Conservation (phyloP, 2,797 vertebrate species). For the Numenius phaeopus region DNA sequence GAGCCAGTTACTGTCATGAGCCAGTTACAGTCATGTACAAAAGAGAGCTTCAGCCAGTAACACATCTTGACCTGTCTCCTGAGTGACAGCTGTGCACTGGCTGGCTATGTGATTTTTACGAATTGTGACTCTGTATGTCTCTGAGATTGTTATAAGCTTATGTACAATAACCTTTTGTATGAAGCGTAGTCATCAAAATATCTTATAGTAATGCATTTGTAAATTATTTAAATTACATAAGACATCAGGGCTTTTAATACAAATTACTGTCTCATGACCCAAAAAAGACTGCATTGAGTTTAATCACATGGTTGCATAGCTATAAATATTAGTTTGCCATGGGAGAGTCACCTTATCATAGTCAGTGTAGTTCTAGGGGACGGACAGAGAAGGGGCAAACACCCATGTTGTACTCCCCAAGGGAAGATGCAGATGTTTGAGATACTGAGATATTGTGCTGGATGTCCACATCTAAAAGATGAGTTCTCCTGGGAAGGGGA, state of each 20-base stretch:
- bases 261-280: neutral
- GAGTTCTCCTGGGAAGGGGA: neutral
- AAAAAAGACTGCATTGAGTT: neutral
- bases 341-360: neutral
- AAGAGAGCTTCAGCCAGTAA: neutral
- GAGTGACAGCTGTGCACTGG: neutral
- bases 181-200: neutral
- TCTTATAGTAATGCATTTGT: neutral
- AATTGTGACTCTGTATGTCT: neutral
- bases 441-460: neutral
- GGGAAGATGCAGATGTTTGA: neutral
- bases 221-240: neutral
- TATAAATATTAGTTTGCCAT: neutral
- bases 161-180: neutral
- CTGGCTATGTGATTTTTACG: neutral
- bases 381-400: neutral
- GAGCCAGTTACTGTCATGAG: neutral
- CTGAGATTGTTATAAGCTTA: neutral
- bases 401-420: neutral
- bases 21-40: rapidly evolving
- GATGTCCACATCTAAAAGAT: neutral
- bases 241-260: neutral
- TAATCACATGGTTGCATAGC: neutral
- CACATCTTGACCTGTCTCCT: neutral
- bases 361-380: neutral